These are phyloP conservation scores for Notolabrus celidotus DNA, from an alignment of 2,797 vertebrate genomes.

Conservation along the genomic window DNA sequence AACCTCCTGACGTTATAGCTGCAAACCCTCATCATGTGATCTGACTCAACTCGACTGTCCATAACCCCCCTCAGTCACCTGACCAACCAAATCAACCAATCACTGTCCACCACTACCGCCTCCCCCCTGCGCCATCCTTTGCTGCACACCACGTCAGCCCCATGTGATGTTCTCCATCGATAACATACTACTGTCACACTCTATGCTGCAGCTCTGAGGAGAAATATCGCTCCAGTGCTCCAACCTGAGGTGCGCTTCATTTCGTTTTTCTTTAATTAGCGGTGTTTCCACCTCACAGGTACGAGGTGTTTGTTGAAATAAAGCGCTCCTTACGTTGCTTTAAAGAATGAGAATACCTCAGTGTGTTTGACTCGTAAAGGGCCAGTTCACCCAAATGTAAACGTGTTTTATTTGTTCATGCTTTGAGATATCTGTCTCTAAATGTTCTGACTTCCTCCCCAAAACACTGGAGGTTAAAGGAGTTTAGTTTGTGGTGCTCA, in stretches of 20 bases:
- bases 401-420: neutral
- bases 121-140: slow-evolving; percentile 84
- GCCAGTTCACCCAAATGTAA: slow-evolving; percentile 13
- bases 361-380: slow-evolving; percentile 34
- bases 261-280: slow-evolving; percentile 31
- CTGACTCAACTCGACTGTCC: slow-evolving; percentile 86
- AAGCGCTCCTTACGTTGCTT: neutral
- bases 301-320: slow-evolving; percentile 10
- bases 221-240: slow-evolving; percentile 28
- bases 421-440: slow-evolving; percentile 5
- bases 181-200: slow-evolving; percentile 87
- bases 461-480: slow-evolving; percentile 1
- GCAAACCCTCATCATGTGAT: slow-evolving; percentile 88
- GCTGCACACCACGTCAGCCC: slow-evolving; percentile 85
- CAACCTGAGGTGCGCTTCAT: slow-evolving; percentile 27
- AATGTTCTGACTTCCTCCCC: slow-evolving; percentile 2
- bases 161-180: slow-evolving; percentile 90
- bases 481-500: slow-evolving; percentile 14
- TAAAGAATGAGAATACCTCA: slow-evolving; percentile 28
- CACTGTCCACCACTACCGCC: slow-evolving; percentile 85
- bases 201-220: slow-evolving; percentile 74
- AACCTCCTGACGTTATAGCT: slow-evolving; percentile 89
- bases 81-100: slow-evolving; percentile 86
- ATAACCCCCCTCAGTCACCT: slow-evolving; percentile 86
- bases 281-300: slow-evolving; percentile 30